Evolutionary conservation across 2,888 invertebrate species (phyloP).

Genomic region (Morinoia aosen): DNA sequence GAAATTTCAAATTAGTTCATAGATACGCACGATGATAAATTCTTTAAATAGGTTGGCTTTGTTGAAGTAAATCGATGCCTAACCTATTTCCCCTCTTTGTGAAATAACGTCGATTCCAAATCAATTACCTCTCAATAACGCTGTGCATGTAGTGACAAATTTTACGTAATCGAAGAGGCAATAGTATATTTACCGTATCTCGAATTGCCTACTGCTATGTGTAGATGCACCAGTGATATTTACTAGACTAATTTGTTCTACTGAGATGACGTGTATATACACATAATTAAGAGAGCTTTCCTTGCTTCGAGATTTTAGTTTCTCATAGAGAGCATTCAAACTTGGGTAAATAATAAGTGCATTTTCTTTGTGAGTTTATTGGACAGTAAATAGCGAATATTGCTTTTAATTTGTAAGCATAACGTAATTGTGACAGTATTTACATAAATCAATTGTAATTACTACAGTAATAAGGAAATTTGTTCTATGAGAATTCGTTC

Average conservation of each 20-base stretch:
- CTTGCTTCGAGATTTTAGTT: not conserved
- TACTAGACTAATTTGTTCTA: not conserved
- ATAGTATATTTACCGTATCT: not conserved
- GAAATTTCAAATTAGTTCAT: not conserved
- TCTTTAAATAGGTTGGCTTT: not conserved
- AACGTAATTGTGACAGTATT: not conserved
- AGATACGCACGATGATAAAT: not conserved
- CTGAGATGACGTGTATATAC: not conserved
- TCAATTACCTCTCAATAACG: not conserved
- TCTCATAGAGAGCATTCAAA: not conserved
- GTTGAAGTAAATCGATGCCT: not conserved
- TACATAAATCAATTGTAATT: not conserved
- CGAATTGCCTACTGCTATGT: not conserved
- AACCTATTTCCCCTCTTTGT: not conserved
- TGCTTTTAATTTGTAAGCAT: not conserved
- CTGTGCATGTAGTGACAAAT: not conserved
- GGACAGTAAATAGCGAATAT: not conserved
- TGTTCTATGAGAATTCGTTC: not conserved
- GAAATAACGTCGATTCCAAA: not conserved
- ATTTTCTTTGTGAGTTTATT: not conserved
- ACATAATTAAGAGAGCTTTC: not conserved
- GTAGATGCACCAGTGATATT: not conserved
- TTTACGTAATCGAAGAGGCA: not conserved
- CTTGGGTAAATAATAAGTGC: not conserved
- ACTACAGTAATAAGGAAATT: not conserved